Evolutionary conservation across 2,113 vertebrate genomes (phyloP), one percentile per base, ranked within the genome.

Genomic region (Pongo abelii): DNA sequence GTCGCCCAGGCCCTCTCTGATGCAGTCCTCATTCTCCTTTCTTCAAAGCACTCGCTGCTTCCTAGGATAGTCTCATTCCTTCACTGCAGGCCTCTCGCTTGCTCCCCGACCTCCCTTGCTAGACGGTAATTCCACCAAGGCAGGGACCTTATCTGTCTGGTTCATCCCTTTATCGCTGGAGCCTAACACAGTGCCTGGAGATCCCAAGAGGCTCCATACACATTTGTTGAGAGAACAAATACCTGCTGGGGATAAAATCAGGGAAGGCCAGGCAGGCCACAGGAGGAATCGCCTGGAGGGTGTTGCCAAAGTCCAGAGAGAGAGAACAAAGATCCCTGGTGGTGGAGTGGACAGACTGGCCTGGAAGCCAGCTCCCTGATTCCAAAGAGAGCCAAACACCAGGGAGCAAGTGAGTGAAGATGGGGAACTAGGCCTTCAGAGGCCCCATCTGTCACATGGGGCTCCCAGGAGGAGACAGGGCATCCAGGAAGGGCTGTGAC

Each of bases 1-100:
- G 0, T 0, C 9, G 35, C 43, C 14, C 57, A 46, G 38, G 30
- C 13, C 1, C 3, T 1, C 32, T 35, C 38, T 30, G 27, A 50
- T 35, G 59, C 18, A 35, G 17, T 0, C 30, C 38, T 38, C 2
- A 5, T 5, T 59, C 32, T 38, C 27, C 23, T 16, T 35, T 32
- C 46, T n/a, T n/a, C 35, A 18, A 4, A 8, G 40, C 74, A 32
- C 35, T 7, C 2, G 0, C 40, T 0, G 7, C 48, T 43, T 35
- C 74, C 79, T 43, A 18, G 32, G 43, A 79, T 3, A 8, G 27
- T 30, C 22, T 48, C 40, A 2, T 3, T 30, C 43, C 46, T 32
- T 81, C 64, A 57, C 5, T 2, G 3, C 8, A 52, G 11, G 43
- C 55, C 27, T 55, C 22, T 8, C 5, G 9, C n/a, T 32, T 3